These are phyloP conservation scores for Cyanoliseus patagonus DNA, from an alignment of 2,113 vertebrate species.

Conservation along the genomic window DNA sequence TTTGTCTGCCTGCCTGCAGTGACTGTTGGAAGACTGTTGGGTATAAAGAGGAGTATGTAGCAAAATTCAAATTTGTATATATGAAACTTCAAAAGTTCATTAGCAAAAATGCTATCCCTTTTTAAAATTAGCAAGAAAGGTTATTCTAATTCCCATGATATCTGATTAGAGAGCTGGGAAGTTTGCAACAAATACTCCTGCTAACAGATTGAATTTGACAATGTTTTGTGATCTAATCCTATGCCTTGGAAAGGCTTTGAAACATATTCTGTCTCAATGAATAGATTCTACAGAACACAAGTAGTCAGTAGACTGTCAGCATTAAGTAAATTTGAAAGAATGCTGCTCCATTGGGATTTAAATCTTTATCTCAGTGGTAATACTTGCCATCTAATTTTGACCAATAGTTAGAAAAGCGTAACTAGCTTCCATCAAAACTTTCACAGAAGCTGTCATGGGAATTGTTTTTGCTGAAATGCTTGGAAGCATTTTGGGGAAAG, in stretches of 20 bases:
- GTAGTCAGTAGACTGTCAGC: not conserved
- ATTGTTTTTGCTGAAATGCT: not conserved
- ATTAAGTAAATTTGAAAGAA: not conserved
- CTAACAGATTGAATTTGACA: not conserved
- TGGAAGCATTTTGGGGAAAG: not conserved
- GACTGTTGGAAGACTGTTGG: not conserved
- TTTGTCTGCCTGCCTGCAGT: not conserved
- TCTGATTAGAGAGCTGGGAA: not conserved
- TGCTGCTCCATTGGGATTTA: not conserved
- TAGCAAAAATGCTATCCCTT: not conserved
- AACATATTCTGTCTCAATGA: not conserved
- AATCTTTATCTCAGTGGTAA: slow-evolving; percentile 10
- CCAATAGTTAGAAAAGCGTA: not conserved
- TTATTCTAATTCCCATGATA: not conserved
- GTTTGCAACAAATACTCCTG: not conserved
- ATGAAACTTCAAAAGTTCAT: not conserved
- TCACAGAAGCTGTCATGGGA: not conserved
- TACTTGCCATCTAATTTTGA: not conserved
- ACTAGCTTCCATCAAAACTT: not conserved
- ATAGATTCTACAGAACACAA: not conserved
- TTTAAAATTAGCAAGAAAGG: not conserved
- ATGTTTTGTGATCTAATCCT: not conserved
- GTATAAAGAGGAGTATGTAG: not conserved
- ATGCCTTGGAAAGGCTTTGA: not conserved
- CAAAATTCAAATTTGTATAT: not conserved